These are phyloP conservation scores for Aegypius monachus DNA, from an alignment of 2,113 vertebrate species.

Conservation along the genomic window DNA sequence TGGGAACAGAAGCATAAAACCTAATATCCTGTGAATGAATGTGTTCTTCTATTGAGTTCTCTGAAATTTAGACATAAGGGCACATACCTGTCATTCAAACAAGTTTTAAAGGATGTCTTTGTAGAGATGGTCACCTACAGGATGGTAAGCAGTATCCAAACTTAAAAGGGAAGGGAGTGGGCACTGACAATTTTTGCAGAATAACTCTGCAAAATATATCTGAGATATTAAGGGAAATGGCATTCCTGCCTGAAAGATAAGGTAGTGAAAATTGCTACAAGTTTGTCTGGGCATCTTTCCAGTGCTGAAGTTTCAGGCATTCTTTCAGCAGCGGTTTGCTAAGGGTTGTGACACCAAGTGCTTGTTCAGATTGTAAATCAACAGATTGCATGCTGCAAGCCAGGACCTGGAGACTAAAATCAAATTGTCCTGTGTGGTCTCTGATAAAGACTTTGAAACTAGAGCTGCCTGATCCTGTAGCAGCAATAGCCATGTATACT, in stretches of 20 bases:
- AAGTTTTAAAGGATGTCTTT: background rate
- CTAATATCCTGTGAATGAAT: background rate
- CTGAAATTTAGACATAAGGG: background rate
- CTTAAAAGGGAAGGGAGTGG: background rate
- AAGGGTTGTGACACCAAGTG: background rate
- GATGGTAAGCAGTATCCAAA: background rate
- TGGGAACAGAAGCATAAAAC: background rate
- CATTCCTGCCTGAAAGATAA: background rate
- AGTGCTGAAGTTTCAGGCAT: background rate
- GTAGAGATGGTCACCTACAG: background rate
- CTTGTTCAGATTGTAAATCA: background rate
- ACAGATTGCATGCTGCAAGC: background rate
- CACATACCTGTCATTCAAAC: background rate
- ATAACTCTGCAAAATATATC: background rate
- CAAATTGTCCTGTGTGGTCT: background rate
- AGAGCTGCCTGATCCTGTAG: conserved; percentile 1
- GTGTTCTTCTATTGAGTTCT: background rate
- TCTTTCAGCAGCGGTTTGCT: background rate
- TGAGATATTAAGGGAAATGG: background rate
- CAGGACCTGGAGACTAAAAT: background rate
- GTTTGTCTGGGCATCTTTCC: background rate
- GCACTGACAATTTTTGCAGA: background rate
- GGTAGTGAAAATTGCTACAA: background rate
- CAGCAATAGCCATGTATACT: background rate
- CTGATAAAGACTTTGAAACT: background rate